phyloP scores from a whole-genome alignment of 2,888 invertebrate genomes.

The Dryobota labecula region DNA sequence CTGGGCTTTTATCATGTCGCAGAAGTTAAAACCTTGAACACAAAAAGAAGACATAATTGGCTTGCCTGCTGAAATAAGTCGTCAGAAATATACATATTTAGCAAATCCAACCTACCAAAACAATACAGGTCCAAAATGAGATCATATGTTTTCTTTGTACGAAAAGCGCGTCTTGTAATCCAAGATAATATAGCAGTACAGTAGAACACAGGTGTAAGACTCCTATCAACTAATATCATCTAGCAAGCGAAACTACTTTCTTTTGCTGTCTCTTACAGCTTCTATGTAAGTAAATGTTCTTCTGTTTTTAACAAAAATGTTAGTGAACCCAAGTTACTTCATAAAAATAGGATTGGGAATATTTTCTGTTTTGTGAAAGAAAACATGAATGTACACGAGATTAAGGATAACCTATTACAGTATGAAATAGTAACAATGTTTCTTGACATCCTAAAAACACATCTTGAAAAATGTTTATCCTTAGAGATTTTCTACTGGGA shows the following conservation, averaged over 20 bases:
- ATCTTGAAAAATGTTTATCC: not conserved
- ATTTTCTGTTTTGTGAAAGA: constrained; percentile 25
- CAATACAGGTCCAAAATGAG: not conserved
- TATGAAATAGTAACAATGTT: constrained; percentile 13
- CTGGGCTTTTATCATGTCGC: no score
- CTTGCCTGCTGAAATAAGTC: not conserved
- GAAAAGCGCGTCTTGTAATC: not conserved
- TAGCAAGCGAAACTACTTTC: not conserved
- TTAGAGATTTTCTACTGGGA: not conserved
- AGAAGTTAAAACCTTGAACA: not conserved
- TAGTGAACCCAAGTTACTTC: constrained; percentile 15
- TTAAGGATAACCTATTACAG: constrained; percentile 2
- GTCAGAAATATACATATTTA: not conserved
- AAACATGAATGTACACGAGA: constrained; percentile 9
- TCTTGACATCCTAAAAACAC: not conserved
- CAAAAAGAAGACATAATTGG: not conserved
- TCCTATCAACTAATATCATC: constrained; percentile 3
- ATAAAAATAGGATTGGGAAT: constrained; percentile 15
- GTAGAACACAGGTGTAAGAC: constrained; percentile 6
- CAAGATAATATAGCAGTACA: constrained; percentile 5
- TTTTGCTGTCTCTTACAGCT: not conserved
- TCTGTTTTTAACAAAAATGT: constrained; percentile 27
- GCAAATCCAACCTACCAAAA: not conserved
- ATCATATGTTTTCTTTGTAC: not conserved
- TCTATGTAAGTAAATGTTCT: constrained; percentile 3